A percentile compares a stretch with the other conserved stretches of the same genome.
Conservation (phyloP, 2,113 vertebrate species). For the Perca schrenkii region DNA sequence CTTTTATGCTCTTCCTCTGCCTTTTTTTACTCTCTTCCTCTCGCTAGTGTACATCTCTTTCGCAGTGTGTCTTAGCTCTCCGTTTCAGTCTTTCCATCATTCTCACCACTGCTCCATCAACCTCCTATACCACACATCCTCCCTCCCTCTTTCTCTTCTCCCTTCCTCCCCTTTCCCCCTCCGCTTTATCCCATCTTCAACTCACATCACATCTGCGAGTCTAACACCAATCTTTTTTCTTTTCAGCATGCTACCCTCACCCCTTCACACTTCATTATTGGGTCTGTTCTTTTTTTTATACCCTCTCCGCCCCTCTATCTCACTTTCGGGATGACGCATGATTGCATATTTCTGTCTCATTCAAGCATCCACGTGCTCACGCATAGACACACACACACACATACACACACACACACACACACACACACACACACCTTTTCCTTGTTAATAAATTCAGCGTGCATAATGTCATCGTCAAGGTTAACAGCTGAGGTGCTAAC, state of each 20-base stretch:
- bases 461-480: slow-evolving; percentile 75
- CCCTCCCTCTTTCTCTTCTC: slow-evolving; percentile 31
- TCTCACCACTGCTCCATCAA: slow-evolving; percentile 23
- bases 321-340: slow-evolving; percentile 67
- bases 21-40: slow-evolving; percentile 41
- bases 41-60: slow-evolving; percentile 32
- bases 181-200: slow-evolving; percentile 47
- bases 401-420: slow-evolving; percentile 5
- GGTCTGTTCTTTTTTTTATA: slow-evolving; percentile 60
- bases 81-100: slow-evolving; percentile 59
- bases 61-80: slow-evolving; percentile 37
- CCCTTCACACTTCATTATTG: slow-evolving; percentile 73
- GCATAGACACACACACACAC: not conserved
- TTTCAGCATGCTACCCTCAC: slow-evolving; percentile 57
- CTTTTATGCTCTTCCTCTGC: slow-evolving; percentile 60
- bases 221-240: slow-evolving; percentile 59
- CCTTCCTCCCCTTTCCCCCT: slow-evolving; percentile 5
- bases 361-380: slow-evolving; percentile 49
- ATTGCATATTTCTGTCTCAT: slow-evolving; percentile 70
- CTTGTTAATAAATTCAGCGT: slow-evolving; percentile 62
- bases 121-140: slow-evolving; percentile 51
- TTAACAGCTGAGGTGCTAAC: slow-evolving; percentile 71
- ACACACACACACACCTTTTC: slow-evolving; percentile 37
- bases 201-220: slow-evolving; percentile 74
- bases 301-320: slow-evolving; percentile 52